A percentile compares a stretch with the other conserved stretches of the same genome.
Evolutionary conservation across 2,113 vertebrate genomes (phyloP).

Genomic region (Notiomystis cincta): DNA sequence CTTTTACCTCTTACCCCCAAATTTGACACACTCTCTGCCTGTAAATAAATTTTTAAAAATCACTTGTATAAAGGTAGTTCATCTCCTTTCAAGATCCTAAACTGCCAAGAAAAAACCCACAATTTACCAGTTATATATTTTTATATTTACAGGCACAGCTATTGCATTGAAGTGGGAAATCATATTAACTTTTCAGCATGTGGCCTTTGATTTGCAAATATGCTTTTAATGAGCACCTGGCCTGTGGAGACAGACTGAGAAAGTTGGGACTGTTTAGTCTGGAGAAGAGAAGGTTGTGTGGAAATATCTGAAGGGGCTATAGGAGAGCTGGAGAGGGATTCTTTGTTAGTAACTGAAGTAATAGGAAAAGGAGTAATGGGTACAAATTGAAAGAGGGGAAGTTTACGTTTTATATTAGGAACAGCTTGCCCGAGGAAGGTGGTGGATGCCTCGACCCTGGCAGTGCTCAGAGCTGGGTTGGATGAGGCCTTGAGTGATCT

Average conservation of each 20-base stretch:
- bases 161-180: not conserved
- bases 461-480: fast-evolving
- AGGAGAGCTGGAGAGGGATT: not conserved
- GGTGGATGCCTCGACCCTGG: not conserved
- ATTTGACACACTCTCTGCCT: not conserved
- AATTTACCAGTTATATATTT: not conserved
- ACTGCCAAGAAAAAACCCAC: not conserved
- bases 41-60: not conserved
- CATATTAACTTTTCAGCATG: not conserved
- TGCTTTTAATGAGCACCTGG: not conserved
- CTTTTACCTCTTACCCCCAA: not conserved
- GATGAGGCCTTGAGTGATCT: not conserved
- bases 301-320: not conserved
- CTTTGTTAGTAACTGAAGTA: not conserved
- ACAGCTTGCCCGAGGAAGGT: not conserved
- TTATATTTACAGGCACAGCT: not conserved
- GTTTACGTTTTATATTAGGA: not conserved
- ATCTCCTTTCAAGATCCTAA: not conserved
- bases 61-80: not conserved
- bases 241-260: not conserved
- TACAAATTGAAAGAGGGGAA: not conserved
- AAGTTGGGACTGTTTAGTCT: not conserved
- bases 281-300: not conserved
- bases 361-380: not conserved
- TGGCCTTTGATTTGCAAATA: not conserved